Evolutionary conservation across 2,797 vertebrate species (phyloP), one percentile per base, ranked within the genome.

Genomic region (Intellagama lesueurii): DNA sequence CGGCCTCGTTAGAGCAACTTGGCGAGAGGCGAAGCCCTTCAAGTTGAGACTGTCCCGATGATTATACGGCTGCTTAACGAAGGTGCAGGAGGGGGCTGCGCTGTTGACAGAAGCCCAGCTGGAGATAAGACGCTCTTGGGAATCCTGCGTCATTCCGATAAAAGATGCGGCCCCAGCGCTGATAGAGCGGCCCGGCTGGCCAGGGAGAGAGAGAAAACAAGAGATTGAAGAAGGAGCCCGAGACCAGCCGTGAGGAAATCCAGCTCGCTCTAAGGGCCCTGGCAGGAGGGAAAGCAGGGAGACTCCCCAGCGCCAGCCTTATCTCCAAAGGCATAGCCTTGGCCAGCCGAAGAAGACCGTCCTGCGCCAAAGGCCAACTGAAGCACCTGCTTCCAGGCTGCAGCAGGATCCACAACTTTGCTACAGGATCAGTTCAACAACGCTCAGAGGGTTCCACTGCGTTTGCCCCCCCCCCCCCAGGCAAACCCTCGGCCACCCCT

Each of bases 51-150:
- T 19, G 78, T 24, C 12, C 4, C 12, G 26, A 8, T 1, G 26
- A 35, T 35, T 17, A 19, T 17, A 19, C 7, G 40, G 26, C 22
- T 24, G 83, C 73, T 66, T 60, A 24, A 60, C 73, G 75, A 35
- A 60, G 32, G 26, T 5, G 26, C 9, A 4, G 77, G 47, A 2
- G 40, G 28, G 75, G 82, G 66, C 68, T 16, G 47, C 4, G 5
- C 60, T 79, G 85, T 49, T 88, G 87, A 70, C 72, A 47, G 32
- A 69, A 69, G 56, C n/a, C 3, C 24, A 24, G 49, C 35, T 1
- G 26, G 30, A 88, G 87, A 78, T 78, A 88, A 88, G 84, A 49
- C n/a, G 56, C 69, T 40, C 52, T n/a, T 22, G 28, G 3, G 26
- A 22, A 3, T 32, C 52, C 40, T 32, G 49, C 52, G 22, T 76